These are phyloP conservation scores for Druon quercuslanigerum DNA, from an alignment of 1,140 invertebrate genomes.

Conservation along the genomic window DNA sequence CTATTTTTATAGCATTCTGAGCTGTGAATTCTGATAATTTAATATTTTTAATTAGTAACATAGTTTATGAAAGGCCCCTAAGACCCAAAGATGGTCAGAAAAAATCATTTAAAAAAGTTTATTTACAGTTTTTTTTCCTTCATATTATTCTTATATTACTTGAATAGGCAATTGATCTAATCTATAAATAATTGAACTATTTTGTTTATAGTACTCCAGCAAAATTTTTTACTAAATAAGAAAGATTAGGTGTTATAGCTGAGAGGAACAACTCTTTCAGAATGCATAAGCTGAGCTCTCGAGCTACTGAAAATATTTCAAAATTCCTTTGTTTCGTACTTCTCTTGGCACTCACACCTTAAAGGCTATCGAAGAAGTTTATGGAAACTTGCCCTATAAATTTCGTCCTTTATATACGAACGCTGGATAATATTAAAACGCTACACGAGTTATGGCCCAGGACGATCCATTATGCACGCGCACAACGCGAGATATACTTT, in stretches of 20 bases:
- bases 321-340: conserved; percentile 25
- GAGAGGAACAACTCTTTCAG: background rate
- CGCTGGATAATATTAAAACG: conserved; percentile 48
- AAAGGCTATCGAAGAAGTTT: conserved; percentile 28
- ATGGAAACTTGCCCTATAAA: conserved; percentile 52
- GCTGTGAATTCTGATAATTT: too few species aligned
- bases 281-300: background rate
- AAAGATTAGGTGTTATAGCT: background rate
- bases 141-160: too few species aligned
- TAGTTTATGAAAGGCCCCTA: too few species aligned
- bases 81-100: too few species aligned
- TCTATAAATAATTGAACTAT: background rate
- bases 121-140: too few species aligned
- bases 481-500: conserved; percentile 17
- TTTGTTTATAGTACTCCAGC: background rate
- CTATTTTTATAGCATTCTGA: too few species aligned
- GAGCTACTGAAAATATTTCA: conserved; percentile 9
- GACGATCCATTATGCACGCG: conserved; percentile 41
- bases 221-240: background rate
- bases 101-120: too few species aligned
- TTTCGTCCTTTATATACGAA: conserved; percentile 42
- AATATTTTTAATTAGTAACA: too few species aligned
- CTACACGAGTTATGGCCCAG: conserved; percentile 36
- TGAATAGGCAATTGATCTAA: too few species aligned
- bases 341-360: background rate